phyloP scores from a whole-genome alignment of 2,888 invertebrate species.

The Flabesymbios commensalis region DNA sequence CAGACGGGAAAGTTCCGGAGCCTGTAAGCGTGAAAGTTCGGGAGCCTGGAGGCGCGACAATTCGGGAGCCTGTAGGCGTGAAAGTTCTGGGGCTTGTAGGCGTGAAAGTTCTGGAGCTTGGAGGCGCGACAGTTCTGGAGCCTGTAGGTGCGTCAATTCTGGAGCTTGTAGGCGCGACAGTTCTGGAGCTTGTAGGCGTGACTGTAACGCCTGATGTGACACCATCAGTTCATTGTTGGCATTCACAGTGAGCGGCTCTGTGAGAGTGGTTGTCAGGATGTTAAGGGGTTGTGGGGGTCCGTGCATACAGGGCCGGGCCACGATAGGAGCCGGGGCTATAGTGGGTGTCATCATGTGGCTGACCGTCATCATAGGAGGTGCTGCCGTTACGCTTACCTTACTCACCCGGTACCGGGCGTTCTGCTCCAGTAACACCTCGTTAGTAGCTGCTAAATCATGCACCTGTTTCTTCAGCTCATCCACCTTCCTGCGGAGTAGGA shows the following conservation, averaged over 20 bases:
- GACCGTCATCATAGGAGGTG: constrained; percentile 43
- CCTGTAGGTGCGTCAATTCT: constrained; percentile 1
- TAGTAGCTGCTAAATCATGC: constrained; percentile 74
- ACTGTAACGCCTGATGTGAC: constrained; percentile 23
- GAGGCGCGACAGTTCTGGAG: background rate
- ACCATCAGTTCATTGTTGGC: constrained; percentile 30
- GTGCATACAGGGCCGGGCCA: constrained; percentile 57
- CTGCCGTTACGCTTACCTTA: constrained; percentile 41
- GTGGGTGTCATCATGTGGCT: constrained; percentile 61
- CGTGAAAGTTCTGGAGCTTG: constrained; percentile 10
- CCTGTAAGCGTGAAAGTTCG: too few relatives aligned
- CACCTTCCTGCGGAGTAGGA: constrained; percentile 70
- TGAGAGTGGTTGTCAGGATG: constrained; percentile 21
- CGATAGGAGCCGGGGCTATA: constrained; percentile 65
- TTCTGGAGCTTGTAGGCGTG: constrained; percentile 9
- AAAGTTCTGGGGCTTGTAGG: constrained; percentile 17
- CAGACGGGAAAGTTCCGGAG: constrained; percentile 4
- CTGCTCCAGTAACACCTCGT: constrained; percentile 78
- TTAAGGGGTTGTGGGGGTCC: constrained; percentile 25
- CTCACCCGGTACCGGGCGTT: constrained; percentile 71
- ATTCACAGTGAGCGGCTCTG: constrained; percentile 21
- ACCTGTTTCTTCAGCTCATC: constrained; percentile 74
- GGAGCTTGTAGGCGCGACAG: constrained; percentile 17
- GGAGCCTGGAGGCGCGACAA: too few relatives aligned
- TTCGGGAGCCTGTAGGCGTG: constrained; percentile 1